Conservation (phyloP, 1,140 invertebrate genomes). For the Drosophila navojoa region DNA sequence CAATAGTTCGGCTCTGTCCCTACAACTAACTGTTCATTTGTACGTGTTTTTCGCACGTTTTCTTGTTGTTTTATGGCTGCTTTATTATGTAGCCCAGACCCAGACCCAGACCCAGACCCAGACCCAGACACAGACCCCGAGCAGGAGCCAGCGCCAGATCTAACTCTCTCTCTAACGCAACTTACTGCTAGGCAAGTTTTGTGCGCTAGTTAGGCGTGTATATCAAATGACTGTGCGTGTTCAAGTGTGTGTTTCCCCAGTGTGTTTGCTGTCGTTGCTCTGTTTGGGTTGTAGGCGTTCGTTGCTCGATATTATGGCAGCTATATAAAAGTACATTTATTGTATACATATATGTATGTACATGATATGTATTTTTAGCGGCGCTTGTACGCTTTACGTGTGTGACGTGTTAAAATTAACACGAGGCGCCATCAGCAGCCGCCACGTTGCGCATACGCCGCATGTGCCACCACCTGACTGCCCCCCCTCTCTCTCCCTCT, state of each 20-base stretch:
- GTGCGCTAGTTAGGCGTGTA: constrained; percentile 34
- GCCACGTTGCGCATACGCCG: constrained; percentile 67
- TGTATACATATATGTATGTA: constrained; percentile 43
- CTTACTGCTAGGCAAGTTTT: constrained; percentile 34
- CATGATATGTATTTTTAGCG: constrained; percentile 76
- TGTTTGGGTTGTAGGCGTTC: constrained; percentile 48
- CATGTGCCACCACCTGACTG: constrained; percentile 1
- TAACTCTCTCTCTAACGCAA: constrained; percentile 12
- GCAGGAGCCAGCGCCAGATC: background rate
- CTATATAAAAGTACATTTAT: constrained; percentile 71
- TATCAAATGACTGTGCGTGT: constrained; percentile 39
- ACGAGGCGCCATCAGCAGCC: constrained; percentile 45
- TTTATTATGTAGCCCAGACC: constrained; percentile 67
- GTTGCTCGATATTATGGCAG: constrained; percentile 79
- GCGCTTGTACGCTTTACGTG: constrained; percentile 64
- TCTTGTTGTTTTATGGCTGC: constrained; percentile 71
- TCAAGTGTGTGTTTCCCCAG: background rate
- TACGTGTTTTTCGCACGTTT: constrained; percentile 79
- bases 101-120: constrained; percentile 33
- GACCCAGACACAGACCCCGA: constrained; percentile 4
- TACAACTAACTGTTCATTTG: constrained; percentile 66
- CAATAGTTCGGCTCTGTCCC: constrained; percentile 49
- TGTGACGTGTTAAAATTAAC: constrained; percentile 81
- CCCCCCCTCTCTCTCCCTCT: background rate
- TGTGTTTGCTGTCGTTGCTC: constrained; percentile 12